Conservation (phyloP, 2,888 invertebrate genomes). For the Drosophila dives region DNA sequence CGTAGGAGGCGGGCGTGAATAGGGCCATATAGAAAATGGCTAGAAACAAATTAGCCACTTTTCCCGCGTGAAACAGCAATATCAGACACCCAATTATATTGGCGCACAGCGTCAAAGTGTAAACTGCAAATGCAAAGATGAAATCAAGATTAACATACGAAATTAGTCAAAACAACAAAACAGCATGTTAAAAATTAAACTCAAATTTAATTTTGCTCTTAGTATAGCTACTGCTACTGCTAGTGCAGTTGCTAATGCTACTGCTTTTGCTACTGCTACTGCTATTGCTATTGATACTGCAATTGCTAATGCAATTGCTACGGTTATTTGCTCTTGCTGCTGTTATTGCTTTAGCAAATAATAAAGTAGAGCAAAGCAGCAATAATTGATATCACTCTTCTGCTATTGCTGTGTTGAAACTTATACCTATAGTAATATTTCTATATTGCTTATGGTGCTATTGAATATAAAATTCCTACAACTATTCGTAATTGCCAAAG, state of each 20-base stretch:
- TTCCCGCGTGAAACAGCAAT: slow-evolving; percentile 88
- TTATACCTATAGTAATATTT: background rate
- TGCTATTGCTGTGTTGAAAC: background rate
- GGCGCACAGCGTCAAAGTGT: slow-evolving; percentile 92
- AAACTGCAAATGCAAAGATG: slow-evolving; percentile 88
- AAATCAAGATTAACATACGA: background rate
- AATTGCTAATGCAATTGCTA: background rate
- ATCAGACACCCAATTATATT: slow-evolving; percentile 95
- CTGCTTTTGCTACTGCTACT: rapidly evolving
- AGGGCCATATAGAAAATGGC: slow-evolving; percentile 94
- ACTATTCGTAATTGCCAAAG: too few relatives aligned
- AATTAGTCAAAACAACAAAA: background rate
- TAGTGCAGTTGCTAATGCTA: rapidly evolving
- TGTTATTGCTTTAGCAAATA: background rate
- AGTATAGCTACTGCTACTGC: rapidly evolving
- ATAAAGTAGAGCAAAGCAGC: background rate
- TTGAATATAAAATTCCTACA: background rate
- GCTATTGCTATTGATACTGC: rapidly evolving
- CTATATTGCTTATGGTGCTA: background rate
- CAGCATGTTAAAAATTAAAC: too few relatives aligned
- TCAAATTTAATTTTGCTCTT: background rate
- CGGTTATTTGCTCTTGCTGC: too few relatives aligned
- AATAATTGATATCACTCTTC: background rate
- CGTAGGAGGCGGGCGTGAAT: slow-evolving; percentile 98
- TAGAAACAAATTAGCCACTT: slow-evolving; percentile 92